A percentile compares a stretch with the other conserved stretches of the same genome.
phyloP scores from a whole-genome alignment of 2,888 invertebrate genomes.

The Helleia helle region DNA sequence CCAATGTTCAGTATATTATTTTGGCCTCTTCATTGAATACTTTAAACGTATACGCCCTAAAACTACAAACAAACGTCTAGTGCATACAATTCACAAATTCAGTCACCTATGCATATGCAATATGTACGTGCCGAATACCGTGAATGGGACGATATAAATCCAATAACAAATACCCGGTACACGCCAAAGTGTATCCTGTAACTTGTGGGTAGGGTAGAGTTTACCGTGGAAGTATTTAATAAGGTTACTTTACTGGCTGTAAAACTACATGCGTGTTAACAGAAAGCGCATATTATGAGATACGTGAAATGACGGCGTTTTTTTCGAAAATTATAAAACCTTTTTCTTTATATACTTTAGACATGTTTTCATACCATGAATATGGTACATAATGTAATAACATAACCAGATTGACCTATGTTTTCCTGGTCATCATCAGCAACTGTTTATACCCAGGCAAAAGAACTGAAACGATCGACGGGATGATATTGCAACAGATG shows the following conservation, averaged over 20 bases:
- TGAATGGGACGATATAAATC: conserved; percentile 8
- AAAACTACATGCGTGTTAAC: conserved; percentile 2
- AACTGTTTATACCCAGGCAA: no score
- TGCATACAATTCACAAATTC: conserved; percentile 6
- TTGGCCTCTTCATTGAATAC: no score
- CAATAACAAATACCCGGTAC: conserved; percentile 1
- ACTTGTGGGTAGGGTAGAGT: background rate
- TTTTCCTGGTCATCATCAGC: no score
- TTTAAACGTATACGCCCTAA: background rate
- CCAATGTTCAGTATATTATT: no score
- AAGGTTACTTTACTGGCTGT: background rate
- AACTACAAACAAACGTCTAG: conserved; percentile 4
- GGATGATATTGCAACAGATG: no score
- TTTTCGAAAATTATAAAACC: no score
- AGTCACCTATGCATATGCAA: conserved; percentile 9
- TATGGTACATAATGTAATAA: no score
- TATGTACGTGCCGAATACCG: conserved; percentile 6
- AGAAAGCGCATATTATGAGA: background rate
- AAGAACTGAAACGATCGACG: no score
- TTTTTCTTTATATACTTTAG: no score
- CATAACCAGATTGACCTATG: no score
- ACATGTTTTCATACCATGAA: no score
- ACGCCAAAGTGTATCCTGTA: background rate
- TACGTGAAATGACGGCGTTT: no score
- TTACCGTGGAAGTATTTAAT: conserved; percentile 1